Base-by-base conservation (phyloP, 2,797 vertebrate species). In the Chloroceryle amazona region DNA sequence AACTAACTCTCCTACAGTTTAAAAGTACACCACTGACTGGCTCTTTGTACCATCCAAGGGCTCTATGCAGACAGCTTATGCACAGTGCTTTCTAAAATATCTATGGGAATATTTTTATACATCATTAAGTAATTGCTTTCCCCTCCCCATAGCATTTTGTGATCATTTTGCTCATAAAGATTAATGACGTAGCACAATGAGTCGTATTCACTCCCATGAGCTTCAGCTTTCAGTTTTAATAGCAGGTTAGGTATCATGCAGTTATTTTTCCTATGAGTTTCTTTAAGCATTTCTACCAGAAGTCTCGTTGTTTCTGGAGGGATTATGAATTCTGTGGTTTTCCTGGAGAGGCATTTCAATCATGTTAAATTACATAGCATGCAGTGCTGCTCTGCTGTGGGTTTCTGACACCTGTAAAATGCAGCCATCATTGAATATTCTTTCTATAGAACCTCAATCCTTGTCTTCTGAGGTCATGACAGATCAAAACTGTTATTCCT, bases 71-170 rank as follows among this genome's bases (percentile, higher is more conserved):
- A 57, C 33, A 75, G 25, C 25, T 86, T 62, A 87, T 83, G 54
- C 1, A 2, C 29, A 81, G 26, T 39, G n/a, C 54, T 78, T 82
- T 84, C 73, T 81, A 76, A 86, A 93, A 86, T 61, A 86, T 68
- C 80, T 63, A 46, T 72, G 39, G 72, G 79, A 88, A 88, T 93
- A 61, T 70, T 82, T 85, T 86, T 33, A 71, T 39, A 44, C 80
- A 93, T 71, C 72, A 90, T 89, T 87, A 87, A 81, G 76, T 93
- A 97, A 97, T 95, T 95, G 86, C 31, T 93, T 97, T 96, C 25
- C 72, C 39, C 70, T 79, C 81, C 73, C 89, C 80, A 60, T 11
- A 94, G 90, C 94, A 93, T 89, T 94, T 73, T 73, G 47, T 71
- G 76, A 65, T 91, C 42, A 72, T 87, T 94, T 91, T 61, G 8